Base-by-base conservation (phyloP, 1,140 invertebrate genomes). In the Oryctes rhinoceros region DNA sequence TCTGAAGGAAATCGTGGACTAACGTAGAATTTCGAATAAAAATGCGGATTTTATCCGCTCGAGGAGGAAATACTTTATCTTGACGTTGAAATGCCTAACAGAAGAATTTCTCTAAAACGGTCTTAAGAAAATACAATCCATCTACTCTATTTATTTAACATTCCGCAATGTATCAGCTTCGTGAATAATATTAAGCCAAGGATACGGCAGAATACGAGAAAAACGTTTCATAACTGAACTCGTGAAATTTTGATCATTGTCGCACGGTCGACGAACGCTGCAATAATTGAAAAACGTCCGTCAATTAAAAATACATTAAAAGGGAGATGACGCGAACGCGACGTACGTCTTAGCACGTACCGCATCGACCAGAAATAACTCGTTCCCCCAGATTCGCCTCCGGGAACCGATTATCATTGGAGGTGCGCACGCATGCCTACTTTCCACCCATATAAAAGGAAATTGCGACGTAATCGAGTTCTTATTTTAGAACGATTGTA, bases 291-390 rank as follows among this genome's bases (percentile, higher is more conserved):
- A 67, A 67, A 67, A 67, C 65, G 65, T 67, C 65, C 18, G 65
- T 67, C 65, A 67, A 76, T 76, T 76, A 76, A 76, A 76, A 76
- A 76, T 76, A 76, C 76, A 53, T 53, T 48, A 78, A 47, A 47
- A 76, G 15, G 18, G 76, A 37, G 76, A 78, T 18, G 74, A 30
- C 15, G 30, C 4, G 48, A 35, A 0, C 11, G 76, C 15, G 39
- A 80, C 80, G 80, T 80, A 80, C 6, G 47, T 80, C 80, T 18
- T 48, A 80, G 76, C 76, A 37, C 65, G 76, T 18, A 10, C 4
- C 76, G 24, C 39, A 48, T 44, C 74, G 74, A 47, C 65, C 65
- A 67, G 65, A 78, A 78, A 78, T 78, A 78, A 78, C 76, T 59
- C 76, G 49, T 53, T n/a, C 62, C 35, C 48, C 24, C 77, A 24